Percentiles rank a stretch among this genome's conserved stretches.
phyloP scores from a whole-genome alignment of 2,113 vertebrate species.

The Oryzias melastigma region DNA sequence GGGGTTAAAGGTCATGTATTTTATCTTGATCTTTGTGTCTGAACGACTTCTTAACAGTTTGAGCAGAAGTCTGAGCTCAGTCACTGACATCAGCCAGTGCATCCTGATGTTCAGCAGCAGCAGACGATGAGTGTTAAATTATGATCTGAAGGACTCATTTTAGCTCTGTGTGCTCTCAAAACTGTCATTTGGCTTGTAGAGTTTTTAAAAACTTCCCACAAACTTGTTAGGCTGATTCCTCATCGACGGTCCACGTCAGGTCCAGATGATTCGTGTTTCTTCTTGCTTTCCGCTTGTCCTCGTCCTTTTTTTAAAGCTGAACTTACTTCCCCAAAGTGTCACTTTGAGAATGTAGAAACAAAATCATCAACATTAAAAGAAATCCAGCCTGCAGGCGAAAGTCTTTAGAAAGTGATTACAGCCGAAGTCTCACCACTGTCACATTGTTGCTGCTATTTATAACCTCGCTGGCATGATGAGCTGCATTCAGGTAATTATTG shows the following conservation, averaged over 20 bases:
- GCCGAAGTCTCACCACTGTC: slow-evolving; percentile 9
- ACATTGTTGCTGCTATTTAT: slow-evolving; percentile 30
- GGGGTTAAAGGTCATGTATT: no score
- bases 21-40: no score
- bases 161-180: no score
- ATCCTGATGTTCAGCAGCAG: no score
- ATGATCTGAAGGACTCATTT: no score
- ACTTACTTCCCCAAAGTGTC: slow-evolving; percentile 13
- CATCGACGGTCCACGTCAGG: neutral
- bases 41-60: no score
- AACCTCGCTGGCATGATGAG: slow-evolving; percentile 1
- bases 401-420: slow-evolving; percentile 28
- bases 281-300: neutral
- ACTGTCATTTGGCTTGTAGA: neutral
- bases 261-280: slow-evolving; percentile 8
- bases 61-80: no score
- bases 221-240: neutral
- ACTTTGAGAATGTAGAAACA: neutral
- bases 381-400: slow-evolving; percentile 16
- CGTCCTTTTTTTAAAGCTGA: slow-evolving; percentile 5
- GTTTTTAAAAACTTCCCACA: slow-evolving; percentile 1
- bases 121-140: no score
- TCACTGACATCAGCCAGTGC: no score
- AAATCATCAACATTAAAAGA: neutral
- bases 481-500: slow-evolving; percentile 29